phyloP scores from a whole-genome alignment of 2,888 invertebrate species.

The Meiosimyza decipiens region DNA sequence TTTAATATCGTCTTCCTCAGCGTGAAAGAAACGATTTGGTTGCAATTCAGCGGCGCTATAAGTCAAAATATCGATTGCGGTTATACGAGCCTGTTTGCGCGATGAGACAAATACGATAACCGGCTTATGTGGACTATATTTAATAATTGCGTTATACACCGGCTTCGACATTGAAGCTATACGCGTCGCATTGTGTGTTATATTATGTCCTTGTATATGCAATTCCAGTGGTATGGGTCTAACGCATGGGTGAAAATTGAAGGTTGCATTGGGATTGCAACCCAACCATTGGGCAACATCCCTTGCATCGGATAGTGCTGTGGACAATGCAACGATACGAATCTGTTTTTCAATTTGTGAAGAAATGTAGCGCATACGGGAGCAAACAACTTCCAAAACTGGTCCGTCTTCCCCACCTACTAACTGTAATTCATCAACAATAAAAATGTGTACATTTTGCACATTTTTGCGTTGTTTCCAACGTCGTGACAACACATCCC shows the following conservation, averaged over 20 bases:
- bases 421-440: constrained; percentile 95
- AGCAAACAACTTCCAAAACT: constrained; percentile 92
- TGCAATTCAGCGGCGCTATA: constrained; percentile 91
- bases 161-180: constrained; percentile 98
- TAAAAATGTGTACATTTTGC: constrained; percentile 94
- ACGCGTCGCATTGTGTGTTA: constrained; percentile 96
- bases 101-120: constrained; percentile 93
- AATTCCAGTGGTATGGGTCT: constrained; percentile 94
- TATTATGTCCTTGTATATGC: constrained; percentile 96
- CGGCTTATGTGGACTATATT: constrained; percentile 86
- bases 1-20: constrained; percentile 85
- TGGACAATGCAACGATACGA: constrained; percentile 92
- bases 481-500: constrained; percentile 97
- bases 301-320: constrained; percentile 93
- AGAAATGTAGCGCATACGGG: constrained; percentile 93
- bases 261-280: constrained; percentile 91
- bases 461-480: constrained; percentile 99
- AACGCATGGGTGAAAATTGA: constrained; percentile 99
- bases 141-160: constrained; percentile 90
- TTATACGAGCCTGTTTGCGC: constrained; percentile 89
- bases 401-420: constrained; percentile 92
- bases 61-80: constrained; percentile 95
- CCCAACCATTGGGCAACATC: constrained; percentile 98
- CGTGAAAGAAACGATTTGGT: constrained; percentile 89
- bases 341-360: constrained; percentile 92